Percentiles rank a stretch among this genome's conserved stretches.
Evolutionary conservation across 2,113 vertebrate species (phyloP).

Genomic region (Origma solitaria): DNA sequence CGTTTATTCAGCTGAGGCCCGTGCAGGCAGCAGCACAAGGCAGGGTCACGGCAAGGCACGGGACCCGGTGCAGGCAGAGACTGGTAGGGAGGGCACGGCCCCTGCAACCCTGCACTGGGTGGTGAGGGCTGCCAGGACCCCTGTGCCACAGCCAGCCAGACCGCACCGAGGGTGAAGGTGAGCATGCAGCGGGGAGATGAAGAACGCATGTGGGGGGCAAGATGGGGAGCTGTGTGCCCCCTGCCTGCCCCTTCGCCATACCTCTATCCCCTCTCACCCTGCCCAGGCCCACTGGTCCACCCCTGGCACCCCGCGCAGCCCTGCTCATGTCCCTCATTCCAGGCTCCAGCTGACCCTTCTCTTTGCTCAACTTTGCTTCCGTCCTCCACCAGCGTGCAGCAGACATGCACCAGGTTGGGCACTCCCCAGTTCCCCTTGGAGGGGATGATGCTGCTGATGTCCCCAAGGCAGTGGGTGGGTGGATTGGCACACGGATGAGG

Average conservation of each 20-base stretch:
- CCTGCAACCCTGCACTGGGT: neutral
- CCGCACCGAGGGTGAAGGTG: fast-evolving
- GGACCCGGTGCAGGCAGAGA: neutral
- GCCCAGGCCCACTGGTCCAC: neutral
- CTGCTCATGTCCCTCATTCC: neutral
- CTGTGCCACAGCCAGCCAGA: fast-evolving
- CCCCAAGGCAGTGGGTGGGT: neutral
- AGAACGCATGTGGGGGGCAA: neutral
- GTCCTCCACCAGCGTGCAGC: neutral
- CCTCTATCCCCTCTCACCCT: fast-evolving
- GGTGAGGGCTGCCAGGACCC: neutral
- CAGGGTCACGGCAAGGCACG: slow-evolving; percentile 48
- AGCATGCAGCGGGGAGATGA: neutral
- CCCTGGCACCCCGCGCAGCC: neutral
- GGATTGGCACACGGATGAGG: neutral
- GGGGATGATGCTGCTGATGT: neutral
- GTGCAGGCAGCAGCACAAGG: slow-evolving; percentile 37
- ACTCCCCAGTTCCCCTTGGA: no score
- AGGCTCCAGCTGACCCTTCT: neutral
- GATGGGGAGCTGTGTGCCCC: neutral
- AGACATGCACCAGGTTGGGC: neutral
- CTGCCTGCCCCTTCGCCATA: neutral
- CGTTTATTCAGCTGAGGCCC: slow-evolving; percentile 11
- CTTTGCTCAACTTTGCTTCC: neutral
- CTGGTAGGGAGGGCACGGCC: neutral